Conservation (phyloP, 2,113 vertebrate species). For the Budorcas taxicolor region DNA sequence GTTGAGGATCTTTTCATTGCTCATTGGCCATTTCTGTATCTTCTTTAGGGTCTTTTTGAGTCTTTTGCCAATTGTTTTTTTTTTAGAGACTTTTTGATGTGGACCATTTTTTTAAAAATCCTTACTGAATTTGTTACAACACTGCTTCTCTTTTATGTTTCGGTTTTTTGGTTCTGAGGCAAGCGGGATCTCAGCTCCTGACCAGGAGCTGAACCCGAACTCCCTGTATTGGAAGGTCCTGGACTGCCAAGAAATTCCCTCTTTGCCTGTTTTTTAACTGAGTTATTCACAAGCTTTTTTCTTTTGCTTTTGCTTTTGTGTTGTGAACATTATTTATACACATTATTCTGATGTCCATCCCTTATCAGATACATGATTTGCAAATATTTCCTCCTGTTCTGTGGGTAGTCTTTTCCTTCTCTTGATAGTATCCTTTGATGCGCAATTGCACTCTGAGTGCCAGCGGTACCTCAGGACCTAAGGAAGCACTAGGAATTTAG, state of each 20-base stretch:
- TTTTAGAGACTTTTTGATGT: background rate
- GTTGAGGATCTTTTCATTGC: background rate
- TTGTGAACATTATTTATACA: background rate
- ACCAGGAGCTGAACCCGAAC: background rate
- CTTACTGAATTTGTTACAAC: background rate
- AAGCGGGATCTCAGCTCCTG: background rate
- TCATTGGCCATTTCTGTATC: background rate
- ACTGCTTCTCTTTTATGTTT: background rate
- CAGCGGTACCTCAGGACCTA: background rate
- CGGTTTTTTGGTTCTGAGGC: background rate
- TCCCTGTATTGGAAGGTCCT: background rate
- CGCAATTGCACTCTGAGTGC: no score
- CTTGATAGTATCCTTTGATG: background rate
- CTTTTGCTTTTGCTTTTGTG: background rate
- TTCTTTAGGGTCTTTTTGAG: background rate
- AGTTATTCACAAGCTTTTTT: background rate
- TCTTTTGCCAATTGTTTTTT: background rate
- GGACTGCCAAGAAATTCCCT: background rate
- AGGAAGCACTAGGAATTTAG: background rate
- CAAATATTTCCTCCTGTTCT: background rate
- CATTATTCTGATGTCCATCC: background rate
- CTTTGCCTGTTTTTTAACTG: background rate
- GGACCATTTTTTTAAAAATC: accelerated
- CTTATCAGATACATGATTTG: background rate
- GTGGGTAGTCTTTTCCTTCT: background rate